A percentile compares a stretch with the other conserved stretches of the same genome.
These are phyloP conservation scores for Tethea ocularis DNA, from an alignment of 2,888 invertebrate genomes.

Conservation along the genomic window DNA sequence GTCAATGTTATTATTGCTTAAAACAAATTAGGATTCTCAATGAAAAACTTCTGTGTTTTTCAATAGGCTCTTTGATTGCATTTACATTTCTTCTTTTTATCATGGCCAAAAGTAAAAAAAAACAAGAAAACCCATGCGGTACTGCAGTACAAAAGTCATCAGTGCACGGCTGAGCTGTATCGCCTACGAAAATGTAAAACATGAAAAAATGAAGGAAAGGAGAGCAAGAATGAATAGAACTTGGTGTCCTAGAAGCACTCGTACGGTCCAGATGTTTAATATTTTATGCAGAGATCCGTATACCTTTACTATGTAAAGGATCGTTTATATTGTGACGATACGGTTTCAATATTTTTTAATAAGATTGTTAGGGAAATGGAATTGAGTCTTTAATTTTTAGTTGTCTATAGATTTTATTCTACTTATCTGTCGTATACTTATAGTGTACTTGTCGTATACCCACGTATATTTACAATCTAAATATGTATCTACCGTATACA, in stretches of 20 bases:
- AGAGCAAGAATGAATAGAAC: constrained; percentile 57
- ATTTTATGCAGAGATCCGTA: constrained; percentile 46
- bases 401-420: no score
- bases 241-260: constrained; percentile 49
- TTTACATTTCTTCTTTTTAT: no score
- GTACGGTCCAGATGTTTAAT: constrained; percentile 59
- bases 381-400: no score
- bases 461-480: no score
- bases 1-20: not conserved
- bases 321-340: not conserved
- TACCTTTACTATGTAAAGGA: constrained; percentile 8
- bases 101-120: not conserved
- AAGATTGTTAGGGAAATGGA: not conserved
- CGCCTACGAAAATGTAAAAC: constrained; percentile 45
- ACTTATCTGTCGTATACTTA: no score
- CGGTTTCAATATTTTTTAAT: not conserved
- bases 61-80: not conserved
- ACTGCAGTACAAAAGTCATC: constrained; percentile 29
- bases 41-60: not conserved
- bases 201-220: constrained; percentile 50
- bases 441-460: no score
- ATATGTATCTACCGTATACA: no score
- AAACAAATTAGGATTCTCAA: not conserved
- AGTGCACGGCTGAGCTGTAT: constrained; percentile 21
- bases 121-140: constrained; percentile 13